These are phyloP conservation scores for Halcyon badia DNA, from an alignment of 2,797 vertebrate genomes.

Conservation along the genomic window DNA sequence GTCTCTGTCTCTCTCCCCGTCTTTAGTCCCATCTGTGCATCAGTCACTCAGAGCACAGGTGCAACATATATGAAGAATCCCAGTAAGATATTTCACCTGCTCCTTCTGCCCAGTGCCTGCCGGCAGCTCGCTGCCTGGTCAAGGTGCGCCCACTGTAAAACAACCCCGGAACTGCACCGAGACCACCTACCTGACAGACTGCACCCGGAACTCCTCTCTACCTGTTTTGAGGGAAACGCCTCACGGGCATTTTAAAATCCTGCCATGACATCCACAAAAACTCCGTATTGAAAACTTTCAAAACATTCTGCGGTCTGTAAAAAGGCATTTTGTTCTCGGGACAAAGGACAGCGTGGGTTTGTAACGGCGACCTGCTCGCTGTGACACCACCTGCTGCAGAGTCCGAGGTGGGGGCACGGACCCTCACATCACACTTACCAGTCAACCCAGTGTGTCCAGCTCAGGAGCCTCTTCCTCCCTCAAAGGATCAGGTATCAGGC, in stretches of 20 bases:
- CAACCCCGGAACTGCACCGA: accelerated
- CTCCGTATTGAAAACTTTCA: not conserved
- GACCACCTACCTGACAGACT: accelerated
- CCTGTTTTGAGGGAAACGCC: not conserved
- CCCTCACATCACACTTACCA: not conserved
- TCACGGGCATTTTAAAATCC: not conserved
- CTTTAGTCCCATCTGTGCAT: accelerated
- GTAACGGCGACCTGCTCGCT: not conserved
- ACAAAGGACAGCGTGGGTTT: not conserved
- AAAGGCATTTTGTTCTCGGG: not conserved
- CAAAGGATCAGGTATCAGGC: not conserved
- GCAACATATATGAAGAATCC: not conserved
- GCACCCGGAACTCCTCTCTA: not conserved
- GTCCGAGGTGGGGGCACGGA: accelerated
- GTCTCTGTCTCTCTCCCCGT: not conserved
- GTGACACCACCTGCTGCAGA: accelerated
- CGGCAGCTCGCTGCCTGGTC: not conserved
- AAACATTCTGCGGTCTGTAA: not conserved
- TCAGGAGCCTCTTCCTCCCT: not conserved
- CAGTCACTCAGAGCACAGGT: not conserved
- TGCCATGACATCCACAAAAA: not conserved
- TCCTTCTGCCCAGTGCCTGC: not conserved
- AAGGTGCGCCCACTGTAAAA: accelerated
- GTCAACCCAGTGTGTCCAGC: not conserved
- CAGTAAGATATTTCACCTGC: not conserved